A percentile compares a stretch with the other conserved stretches of the same genome.
Evolutionary conservation across 2,113 vertebrate genomes (phyloP).

Genomic region (Sinocyclocheilus rhinocerous): DNA sequence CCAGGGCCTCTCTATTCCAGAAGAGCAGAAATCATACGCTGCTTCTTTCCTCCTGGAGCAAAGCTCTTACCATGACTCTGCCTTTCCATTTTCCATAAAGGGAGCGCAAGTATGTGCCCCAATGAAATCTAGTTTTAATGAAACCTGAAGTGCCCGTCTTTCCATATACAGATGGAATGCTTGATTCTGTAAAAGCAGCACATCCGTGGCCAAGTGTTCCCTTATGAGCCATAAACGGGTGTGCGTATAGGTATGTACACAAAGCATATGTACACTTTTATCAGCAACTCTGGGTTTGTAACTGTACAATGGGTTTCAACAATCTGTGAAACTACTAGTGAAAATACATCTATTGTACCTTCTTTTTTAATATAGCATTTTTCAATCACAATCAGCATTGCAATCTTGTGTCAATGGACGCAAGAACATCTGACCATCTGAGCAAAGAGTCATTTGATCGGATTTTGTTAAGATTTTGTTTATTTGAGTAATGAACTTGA

Average conservation of each 20-base stretch:
- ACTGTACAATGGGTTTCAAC: background rate
- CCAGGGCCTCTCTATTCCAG: background rate
- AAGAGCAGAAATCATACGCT: background rate
- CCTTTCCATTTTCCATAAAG: slow-evolving; percentile 43
- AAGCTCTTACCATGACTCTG: background rate
- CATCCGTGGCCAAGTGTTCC: slow-evolving; percentile 6
- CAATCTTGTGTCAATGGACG: background rate
- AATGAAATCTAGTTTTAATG: slow-evolving; percentile 31
- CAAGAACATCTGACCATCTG: background rate
- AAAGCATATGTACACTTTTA: background rate
- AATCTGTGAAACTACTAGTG: background rate
- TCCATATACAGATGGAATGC: slow-evolving; percentile 7
- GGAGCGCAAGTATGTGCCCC: slow-evolving; percentile 9
- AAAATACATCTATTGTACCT: background rate
- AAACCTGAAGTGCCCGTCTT: background rate
- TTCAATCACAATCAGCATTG: background rate
- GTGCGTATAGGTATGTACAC: background rate
- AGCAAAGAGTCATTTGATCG: background rate
- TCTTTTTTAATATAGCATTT: too few species aligned
- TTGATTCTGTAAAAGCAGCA: slow-evolving; percentile 14
- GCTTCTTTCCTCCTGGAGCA: background rate
- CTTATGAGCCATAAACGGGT: slow-evolving; percentile 26
- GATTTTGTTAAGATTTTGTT: too few species aligned
- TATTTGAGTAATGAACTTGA: too few species aligned
- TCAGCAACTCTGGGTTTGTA: background rate